Conservation (phyloP, 2,113 vertebrate genomes). For the Calyptomena viridis region DNA sequence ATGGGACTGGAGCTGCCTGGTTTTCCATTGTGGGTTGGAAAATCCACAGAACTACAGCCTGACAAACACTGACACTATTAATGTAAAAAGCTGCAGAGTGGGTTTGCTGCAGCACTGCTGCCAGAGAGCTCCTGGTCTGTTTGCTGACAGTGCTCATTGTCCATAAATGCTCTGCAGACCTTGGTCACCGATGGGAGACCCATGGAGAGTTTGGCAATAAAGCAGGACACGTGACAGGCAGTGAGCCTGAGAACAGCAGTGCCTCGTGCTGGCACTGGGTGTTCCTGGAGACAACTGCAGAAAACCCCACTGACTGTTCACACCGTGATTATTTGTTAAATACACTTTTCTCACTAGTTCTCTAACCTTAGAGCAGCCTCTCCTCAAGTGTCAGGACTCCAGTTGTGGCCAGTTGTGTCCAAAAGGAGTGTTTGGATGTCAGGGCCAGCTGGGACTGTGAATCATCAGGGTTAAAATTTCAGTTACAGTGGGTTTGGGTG, state of each 20-base stretch:
- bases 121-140: not conserved
- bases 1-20: not conserved
- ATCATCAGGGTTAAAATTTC: not conserved
- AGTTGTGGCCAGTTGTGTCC: not conserved
- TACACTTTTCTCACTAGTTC: not conserved
- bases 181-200: not conserved
- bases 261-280: not conserved
- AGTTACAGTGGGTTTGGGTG: not conserved
- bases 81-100: not conserved
- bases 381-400: not conserved
- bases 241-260: not conserved
- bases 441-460: conserved; percentile 4
- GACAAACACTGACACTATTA: not conserved
- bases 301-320: not conserved
- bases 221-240: accelerated
- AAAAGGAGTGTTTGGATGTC: not conserved
- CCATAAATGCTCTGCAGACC: not conserved
- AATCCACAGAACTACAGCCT: not conserved
- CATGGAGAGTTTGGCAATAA: accelerated
- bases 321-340: not conserved
- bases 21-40: not conserved
- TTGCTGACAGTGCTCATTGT: not conserved
- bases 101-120: not conserved
- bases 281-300: not conserved
- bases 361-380: not conserved